A percentile compares a stretch with the other conserved stretches of the same genome.
These are phyloP conservation scores for Elanus axillaris DNA, from an alignment of 2,113 vertebrate species.

Conservation along the genomic window DNA sequence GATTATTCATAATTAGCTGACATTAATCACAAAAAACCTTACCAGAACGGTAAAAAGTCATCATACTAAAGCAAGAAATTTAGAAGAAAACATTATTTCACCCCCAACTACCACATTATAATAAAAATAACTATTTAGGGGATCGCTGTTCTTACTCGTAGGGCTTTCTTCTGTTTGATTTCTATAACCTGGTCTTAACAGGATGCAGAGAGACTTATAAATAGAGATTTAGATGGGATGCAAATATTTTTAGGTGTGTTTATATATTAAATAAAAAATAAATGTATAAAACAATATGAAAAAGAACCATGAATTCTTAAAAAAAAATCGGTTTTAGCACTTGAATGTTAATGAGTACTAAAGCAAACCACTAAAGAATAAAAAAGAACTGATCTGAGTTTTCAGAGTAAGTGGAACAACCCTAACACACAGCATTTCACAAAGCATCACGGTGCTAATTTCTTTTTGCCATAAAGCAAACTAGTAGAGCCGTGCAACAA, in stretches of 20 bases:
- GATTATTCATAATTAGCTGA: neutral
- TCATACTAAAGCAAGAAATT: neutral
- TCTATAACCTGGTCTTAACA: neutral
- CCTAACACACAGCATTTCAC: neutral
- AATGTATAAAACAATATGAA: neutral
- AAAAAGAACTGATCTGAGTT: neutral
- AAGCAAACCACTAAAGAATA: neutral
- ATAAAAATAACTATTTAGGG: neutral
- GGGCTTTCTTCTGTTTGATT: neutral
- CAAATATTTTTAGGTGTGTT: neutral
- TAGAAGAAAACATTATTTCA: neutral
- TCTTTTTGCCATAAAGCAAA: neutral
- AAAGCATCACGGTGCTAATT: neutral
- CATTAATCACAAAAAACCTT: neutral
- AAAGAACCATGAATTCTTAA: neutral
- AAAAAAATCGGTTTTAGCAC: neutral
- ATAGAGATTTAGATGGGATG: neutral
- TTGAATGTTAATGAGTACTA: neutral
- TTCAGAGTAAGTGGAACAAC: neutral
- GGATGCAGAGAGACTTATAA: neutral
- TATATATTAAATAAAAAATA: neutral
- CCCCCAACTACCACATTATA: neutral
- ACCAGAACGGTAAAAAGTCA: neutral
- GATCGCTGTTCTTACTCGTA: neutral
- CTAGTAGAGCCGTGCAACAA: neutral